A percentile compares a stretch with the other conserved stretches of the same genome.
These are phyloP conservation scores for Pollenia labialis DNA, from an alignment of 2,888 invertebrate genomes.

Conservation along the genomic window DNA sequence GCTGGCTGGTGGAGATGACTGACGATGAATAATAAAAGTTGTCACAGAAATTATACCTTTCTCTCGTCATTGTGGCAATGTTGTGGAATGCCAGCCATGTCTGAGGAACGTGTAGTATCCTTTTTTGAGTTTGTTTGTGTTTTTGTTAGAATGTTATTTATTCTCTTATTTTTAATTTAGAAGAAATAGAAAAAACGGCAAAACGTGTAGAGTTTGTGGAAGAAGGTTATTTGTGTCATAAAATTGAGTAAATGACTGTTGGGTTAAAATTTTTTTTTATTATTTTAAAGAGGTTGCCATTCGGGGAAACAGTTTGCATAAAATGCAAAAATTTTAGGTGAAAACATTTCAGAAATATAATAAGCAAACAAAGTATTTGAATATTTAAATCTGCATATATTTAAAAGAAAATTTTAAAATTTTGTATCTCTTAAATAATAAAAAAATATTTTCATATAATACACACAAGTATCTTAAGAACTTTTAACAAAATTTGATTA, in stretches of 20 bases:
- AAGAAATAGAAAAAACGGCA: neutral
- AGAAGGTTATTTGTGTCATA: slow-evolving; percentile 46
- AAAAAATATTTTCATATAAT: too few species aligned
- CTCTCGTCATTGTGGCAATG: slow-evolving; percentile 34
- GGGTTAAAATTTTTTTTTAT: neutral
- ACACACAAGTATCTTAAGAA: too few species aligned
- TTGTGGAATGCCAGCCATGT: slow-evolving; percentile 43
- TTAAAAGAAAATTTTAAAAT: too few species aligned
- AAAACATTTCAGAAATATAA: neutral
- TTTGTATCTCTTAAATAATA: too few species aligned
- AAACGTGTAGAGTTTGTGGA: neutral
- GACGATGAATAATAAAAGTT: slow-evolving; percentile 65
- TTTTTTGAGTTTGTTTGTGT: slow-evolving; percentile 2
- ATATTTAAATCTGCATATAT: too few species aligned
- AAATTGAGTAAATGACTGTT: slow-evolving; percentile 56
- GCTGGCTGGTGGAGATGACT: slow-evolving; percentile 44
- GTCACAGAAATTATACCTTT: slow-evolving; percentile 64
- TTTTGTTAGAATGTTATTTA: slow-evolving; percentile 33
- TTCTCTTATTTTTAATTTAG: slow-evolving; percentile 30
- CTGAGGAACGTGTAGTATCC: slow-evolving; percentile 35
- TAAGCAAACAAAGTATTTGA: too few species aligned
- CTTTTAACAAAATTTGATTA: too few species aligned
- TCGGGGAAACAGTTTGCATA: neutral
- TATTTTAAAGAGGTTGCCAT: slow-evolving; percentile 16
- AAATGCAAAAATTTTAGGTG: neutral